Conservation (phyloP, 2,113 vertebrate genomes). For the Opisthocomus hoazin region DNA sequence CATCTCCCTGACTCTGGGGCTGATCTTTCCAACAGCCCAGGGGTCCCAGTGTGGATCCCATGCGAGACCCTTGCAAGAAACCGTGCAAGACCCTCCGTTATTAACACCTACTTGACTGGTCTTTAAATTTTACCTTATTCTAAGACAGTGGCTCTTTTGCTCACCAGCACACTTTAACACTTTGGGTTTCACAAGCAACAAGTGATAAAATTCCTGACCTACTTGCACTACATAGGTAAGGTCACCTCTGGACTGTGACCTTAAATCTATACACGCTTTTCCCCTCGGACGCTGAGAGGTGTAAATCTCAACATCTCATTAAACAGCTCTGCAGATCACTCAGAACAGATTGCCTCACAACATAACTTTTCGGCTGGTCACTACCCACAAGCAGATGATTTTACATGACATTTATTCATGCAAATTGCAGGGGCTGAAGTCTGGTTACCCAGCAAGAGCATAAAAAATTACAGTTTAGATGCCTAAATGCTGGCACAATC, state of each 20-base stretch:
- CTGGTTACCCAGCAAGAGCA: constrained; percentile 21
- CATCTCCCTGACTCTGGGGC: not conserved
- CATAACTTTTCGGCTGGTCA: constrained; percentile 36
- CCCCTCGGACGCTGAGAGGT: not conserved
- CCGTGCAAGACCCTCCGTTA: not conserved
- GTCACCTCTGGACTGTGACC: not conserved
- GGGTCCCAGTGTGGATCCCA: not conserved
- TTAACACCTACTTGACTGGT: not conserved
- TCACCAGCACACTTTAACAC: not conserved
- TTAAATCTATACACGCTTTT: not conserved
- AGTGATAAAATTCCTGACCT: not conserved
- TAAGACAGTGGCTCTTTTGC: not conserved
- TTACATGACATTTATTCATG: constrained; percentile 64
- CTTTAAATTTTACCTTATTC: not conserved
- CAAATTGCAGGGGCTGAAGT: constrained; percentile 48
- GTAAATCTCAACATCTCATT: constrained; percentile 46
- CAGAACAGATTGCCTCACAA: constrained; percentile 15
- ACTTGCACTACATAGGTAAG: not conserved
- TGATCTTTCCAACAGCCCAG: not conserved
- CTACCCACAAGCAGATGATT: constrained; percentile 26
- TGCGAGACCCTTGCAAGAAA: not conserved
- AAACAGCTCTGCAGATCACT: constrained; percentile 16
- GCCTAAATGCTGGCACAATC: constrained; percentile 5
- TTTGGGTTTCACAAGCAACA: not conserved
- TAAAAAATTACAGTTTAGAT: constrained; percentile 51